Conservation (phyloP, 2,113 vertebrate species). For the Varanus salvator region DNA sequence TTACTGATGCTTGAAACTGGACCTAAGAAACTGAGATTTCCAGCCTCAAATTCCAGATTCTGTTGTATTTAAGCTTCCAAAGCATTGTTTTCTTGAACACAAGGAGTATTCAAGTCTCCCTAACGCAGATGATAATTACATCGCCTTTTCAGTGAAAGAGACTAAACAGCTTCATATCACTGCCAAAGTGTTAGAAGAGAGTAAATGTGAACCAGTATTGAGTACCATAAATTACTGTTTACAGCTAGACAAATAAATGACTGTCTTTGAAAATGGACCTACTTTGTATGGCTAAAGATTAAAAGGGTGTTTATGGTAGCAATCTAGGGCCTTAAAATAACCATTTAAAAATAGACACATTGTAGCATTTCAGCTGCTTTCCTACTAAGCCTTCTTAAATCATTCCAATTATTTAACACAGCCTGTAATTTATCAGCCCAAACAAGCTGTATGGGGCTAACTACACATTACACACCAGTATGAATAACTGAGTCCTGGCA, state of each 20-base stretch:
- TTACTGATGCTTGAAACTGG: background rate
- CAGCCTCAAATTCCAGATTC: slow-evolving; percentile 33
- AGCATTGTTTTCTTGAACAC: slow-evolving; percentile 63
- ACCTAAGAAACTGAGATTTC: slow-evolving; percentile 20
- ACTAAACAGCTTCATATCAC: slow-evolving; percentile 55
- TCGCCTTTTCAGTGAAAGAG: slow-evolving; percentile 54
- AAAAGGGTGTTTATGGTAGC: slow-evolving; percentile 68
- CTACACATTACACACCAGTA: background rate
- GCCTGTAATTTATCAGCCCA: slow-evolving; percentile 71
- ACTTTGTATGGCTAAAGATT: slow-evolving; percentile 60
- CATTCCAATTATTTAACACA: slow-evolving; percentile 69
- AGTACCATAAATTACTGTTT: slow-evolving; percentile 74
- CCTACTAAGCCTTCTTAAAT: slow-evolving; percentile 63
- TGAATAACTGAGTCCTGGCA: background rate
- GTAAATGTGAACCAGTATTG: slow-evolving; percentile 56
- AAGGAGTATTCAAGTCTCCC: slow-evolving; percentile 56
- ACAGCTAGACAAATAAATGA: slow-evolving; percentile 67
- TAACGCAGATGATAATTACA: slow-evolving; percentile 48
- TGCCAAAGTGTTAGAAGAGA: slow-evolving; percentile 53
- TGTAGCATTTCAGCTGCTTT: slow-evolving; percentile 65
- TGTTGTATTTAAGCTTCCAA: slow-evolving; percentile 34
- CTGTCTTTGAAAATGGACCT: slow-evolving; percentile 55
- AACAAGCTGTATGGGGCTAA: slow-evolving; percentile 46
- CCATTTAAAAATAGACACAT: slow-evolving; percentile 64
- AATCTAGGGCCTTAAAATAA: slow-evolving; percentile 72